Percentiles rank a stretch among this genome's conserved stretches.
Conservation (phyloP, 2,113 vertebrate genomes). For the Sigmodon hispidus region DNA sequence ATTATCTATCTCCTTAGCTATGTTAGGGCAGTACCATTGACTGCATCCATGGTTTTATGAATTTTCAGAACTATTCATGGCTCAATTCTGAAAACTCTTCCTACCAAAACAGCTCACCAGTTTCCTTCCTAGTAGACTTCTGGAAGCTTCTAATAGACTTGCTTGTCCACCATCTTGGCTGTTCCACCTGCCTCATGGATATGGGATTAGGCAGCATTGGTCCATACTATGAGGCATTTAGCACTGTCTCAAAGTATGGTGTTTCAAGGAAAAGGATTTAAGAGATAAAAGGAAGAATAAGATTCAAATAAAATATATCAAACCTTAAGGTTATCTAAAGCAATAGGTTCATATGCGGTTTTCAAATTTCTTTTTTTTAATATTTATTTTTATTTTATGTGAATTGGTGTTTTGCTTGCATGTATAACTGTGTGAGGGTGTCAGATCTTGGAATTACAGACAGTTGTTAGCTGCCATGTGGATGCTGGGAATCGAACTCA, state of each 20-base stretch:
- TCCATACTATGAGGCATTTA: not conserved
- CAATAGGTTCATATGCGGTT: not conserved
- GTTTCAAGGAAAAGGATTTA: not conserved
- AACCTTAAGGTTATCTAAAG: not conserved
- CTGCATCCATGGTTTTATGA: not conserved
- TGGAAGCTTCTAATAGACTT: not conserved
- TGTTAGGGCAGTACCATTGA: not conserved
- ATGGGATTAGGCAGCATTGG: not conserved
- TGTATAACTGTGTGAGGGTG: too few species aligned
- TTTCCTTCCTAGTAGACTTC: not conserved
- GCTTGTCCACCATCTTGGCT: not conserved
- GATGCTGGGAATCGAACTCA: too few species aligned
- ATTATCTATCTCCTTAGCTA: not conserved
- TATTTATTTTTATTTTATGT: too few species aligned
- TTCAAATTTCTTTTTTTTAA: too few species aligned
- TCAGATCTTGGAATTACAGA: too few species aligned
- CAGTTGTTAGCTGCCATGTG: too few species aligned
- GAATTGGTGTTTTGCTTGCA: too few species aligned
- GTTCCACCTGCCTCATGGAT: not conserved
- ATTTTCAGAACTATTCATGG: not conserved
- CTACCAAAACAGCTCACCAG: rapidly evolving
- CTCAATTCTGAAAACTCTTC: not conserved
- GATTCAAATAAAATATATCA: not conserved
- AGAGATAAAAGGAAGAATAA: not conserved
- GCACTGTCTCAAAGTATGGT: not conserved